Percentiles rank a stretch among this genome's conserved stretches.
These are phyloP conservation scores for Gymnosoma rotundatum DNA, from an alignment of 2,888 invertebrate genomes.

Conservation along the genomic window DNA sequence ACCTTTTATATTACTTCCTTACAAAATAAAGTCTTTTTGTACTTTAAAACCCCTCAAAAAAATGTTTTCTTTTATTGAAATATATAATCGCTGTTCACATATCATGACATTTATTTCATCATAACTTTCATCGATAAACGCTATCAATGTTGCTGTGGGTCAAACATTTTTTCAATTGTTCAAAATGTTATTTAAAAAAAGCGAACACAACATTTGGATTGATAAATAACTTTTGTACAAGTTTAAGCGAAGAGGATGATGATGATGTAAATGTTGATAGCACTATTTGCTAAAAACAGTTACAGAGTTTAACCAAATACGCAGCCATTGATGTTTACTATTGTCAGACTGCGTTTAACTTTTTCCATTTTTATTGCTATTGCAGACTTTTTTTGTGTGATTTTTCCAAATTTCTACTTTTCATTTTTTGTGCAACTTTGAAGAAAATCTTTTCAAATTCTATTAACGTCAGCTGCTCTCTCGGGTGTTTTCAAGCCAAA, in stretches of 20 bases:
- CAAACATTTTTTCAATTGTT: conserved; percentile 47
- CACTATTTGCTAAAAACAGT: conserved; percentile 29
- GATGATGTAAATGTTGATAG: too few relatives aligned
- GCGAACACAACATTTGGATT: conserved; percentile 53
- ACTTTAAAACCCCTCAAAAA: too few relatives aligned
- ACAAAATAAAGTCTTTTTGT: too few relatives aligned
- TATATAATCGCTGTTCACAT: conserved; percentile 37
- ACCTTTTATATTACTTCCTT: too few relatives aligned
- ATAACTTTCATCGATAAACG: conserved; percentile 12
- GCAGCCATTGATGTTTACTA: neutral
- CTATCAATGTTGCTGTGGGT: conserved; percentile 36
- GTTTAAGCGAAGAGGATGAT: conserved; percentile 19
- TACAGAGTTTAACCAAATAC: conserved; percentile 8
- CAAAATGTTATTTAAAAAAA: conserved; percentile 24
- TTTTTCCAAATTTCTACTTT: conserved; percentile 11
- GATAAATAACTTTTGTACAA: conserved; percentile 61
- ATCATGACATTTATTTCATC: conserved; percentile 33
- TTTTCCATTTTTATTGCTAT: conserved; percentile 11
- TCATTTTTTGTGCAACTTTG: neutral
- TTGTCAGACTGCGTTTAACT: conserved; percentile 20
- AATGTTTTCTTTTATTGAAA: neutral
- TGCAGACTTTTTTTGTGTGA: neutral
- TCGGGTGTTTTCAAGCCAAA: conserved; percentile 1
- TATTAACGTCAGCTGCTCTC: conserved; percentile 68
- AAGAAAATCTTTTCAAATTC: conserved; percentile 60